Percentiles rank a stretch among this genome's conserved stretches.
Conservation (phyloP, 1,140 invertebrate species). For the Brachionus angularis region DNA sequence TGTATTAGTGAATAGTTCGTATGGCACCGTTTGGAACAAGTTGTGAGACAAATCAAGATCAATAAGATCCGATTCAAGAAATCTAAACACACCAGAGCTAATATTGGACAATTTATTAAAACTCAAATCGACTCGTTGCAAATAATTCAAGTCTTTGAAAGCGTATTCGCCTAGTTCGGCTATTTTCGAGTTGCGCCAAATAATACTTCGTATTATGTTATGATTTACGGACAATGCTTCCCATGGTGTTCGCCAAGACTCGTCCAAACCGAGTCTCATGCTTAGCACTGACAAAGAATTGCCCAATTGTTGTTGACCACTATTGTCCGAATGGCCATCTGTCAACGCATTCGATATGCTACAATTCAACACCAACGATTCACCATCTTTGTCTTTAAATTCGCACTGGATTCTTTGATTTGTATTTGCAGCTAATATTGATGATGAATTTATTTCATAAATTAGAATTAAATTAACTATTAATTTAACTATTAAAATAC, state of each 20-base stretch:
- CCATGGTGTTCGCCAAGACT: slow-evolving; percentile 26
- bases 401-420: slow-evolving; percentile 18
- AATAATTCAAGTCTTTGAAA: slow-evolving; percentile 30
- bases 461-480: too few relatives aligned
- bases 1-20: slow-evolving; percentile 2
- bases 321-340: neutral
- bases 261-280: neutral
- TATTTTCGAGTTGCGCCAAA: neutral
- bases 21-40: slow-evolving; percentile 1
- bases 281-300: neutral
- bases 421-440: too few relatives aligned
- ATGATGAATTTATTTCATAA: too few relatives aligned
- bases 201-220: neutral
- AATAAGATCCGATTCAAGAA: neutral
- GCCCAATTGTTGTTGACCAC: neutral
- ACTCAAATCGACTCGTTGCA: slow-evolving; percentile 25
- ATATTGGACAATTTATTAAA: neutral
- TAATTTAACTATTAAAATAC: too few relatives aligned
- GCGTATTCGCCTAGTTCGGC: slow-evolving; percentile 22
- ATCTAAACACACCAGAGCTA: neutral
- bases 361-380: slow-evolving; percentile 20
- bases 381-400: slow-evolving; percentile 12
- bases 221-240: neutral
- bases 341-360: neutral
- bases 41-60: slow-evolving; percentile 34